Base-by-base conservation (phyloP, 1,140 invertebrate species). In the Tribolium castaneum region DNA sequence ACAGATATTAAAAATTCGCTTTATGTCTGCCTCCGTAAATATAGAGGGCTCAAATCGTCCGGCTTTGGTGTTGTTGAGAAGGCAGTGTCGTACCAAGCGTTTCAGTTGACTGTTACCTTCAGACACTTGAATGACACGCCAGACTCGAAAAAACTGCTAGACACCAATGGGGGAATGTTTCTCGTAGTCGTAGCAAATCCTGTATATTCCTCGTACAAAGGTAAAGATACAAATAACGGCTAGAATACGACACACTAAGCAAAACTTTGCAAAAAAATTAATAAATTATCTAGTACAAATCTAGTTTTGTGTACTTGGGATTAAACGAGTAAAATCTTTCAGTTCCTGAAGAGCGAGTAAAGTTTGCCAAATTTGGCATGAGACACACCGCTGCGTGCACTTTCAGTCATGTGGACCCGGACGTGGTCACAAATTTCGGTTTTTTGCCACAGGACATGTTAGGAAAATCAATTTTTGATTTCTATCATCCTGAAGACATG, bases 401-500 rank as follows among this genome's bases (percentile, higher is more conserved):
- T 30, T 88, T 97, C 34, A 92, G 92, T 39, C 91, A 95, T 83
- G 91, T 96, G 5, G 95, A 96, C 84, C 87, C 89, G 7, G 93
- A 94, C 50, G 92, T 94, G 7, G 93, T 97, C 0, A 92, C 92
- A 10, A 94, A 95, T 81, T 89, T 97, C 75, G 97, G 97, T 0
- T 97, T 95, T 86, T 85, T 97, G 66, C 96, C 97, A 0, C 96
- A 98, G 85, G 96, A 98, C 83, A 90, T 98, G 80, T 88, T 94
- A 16, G 93, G 94, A 0, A 92, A 91, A 79, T 94, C 94, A 30
- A 90, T 97, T 6, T 92, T 98, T 84, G 92, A 95, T 81, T 93
- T 96, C 82, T 98, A 96, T 85, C 95, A 97, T 87, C 94, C 95
- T 0, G 94, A 95, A 81, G 96, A 98, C 86, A 86, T 97, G 81